Conservation (phyloP, 2,113 vertebrate genomes). For the Columba janthina region DNA sequence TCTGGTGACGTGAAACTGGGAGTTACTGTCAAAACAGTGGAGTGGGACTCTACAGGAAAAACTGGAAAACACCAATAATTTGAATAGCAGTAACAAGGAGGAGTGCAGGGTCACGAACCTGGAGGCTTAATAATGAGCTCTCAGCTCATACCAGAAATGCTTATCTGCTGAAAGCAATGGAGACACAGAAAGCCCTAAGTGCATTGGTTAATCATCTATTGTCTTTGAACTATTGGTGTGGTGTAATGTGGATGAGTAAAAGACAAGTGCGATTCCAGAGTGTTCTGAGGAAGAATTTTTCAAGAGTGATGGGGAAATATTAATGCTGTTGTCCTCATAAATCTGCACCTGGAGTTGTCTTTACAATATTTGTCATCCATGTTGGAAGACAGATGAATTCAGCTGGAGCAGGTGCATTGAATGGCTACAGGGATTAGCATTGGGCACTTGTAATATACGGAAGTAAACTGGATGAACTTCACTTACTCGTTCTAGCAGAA, state of each 20-base stretch:
- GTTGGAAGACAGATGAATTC: not conserved
- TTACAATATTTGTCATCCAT: not conserved
- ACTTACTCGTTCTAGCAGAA: not conserved
- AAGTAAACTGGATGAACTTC: not conserved
- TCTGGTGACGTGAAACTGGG: not conserved
- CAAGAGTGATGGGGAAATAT: not conserved
- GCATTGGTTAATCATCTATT: not conserved
- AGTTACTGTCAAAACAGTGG: not conserved
- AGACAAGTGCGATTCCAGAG: not conserved
- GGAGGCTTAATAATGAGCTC: not conserved
- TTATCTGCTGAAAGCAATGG: not conserved
- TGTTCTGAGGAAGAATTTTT: not conserved
- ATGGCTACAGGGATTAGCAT: not conserved
- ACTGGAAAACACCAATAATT: not conserved
- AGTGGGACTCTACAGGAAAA: not conserved
- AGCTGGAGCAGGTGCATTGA: slow-evolving; percentile 32
- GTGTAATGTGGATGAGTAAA: not conserved
- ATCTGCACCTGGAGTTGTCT: not conserved
- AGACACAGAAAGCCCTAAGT: not conserved
- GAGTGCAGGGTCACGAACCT: not conserved
- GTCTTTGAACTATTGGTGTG: not conserved
- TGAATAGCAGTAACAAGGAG: not conserved
- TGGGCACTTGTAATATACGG: not conserved
- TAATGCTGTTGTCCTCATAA: not conserved
- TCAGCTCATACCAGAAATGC: not conserved